A percentile compares a stretch with the other conserved stretches of the same genome.
Evolutionary conservation across 2,797 vertebrate genomes (phyloP).

Genomic region (Semaprochilodus insignis): DNA sequence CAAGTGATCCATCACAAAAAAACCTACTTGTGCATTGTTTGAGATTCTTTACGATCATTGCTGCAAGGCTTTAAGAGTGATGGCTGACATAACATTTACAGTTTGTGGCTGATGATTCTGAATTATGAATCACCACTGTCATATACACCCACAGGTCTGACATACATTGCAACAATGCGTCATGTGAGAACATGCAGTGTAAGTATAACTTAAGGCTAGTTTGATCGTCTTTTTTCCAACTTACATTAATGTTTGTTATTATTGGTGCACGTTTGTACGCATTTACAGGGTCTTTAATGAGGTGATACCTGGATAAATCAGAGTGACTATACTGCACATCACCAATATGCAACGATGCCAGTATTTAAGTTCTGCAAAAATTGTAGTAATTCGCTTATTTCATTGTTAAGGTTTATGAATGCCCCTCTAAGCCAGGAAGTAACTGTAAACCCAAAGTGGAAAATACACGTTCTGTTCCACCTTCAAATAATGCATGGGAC

Average conservation of each 20-base stretch:
- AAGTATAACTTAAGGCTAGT: neutral
- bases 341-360: too few relatives aligned
- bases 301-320: neutral
- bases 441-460: too few relatives aligned
- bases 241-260: neutral
- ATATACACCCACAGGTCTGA: neutral
- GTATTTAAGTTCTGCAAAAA: too few relatives aligned
- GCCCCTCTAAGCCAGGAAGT: too few relatives aligned
- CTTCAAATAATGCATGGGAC: too few relatives aligned
- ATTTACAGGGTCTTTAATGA: neutral
- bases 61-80: slow-evolving; percentile 9
- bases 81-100: slow-evolving; percentile 10
- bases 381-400: too few relatives aligned
- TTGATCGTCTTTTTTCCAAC: neutral
- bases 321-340: neutral
- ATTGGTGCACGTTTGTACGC: neutral
- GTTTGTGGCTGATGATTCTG: slow-evolving; percentile 8
- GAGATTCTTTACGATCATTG: neutral
- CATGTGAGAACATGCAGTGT: slow-evolving; percentile 3
- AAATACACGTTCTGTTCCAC: too few relatives aligned
- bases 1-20: slow-evolving; percentile 8
- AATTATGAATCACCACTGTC: slow-evolving; percentile 31
- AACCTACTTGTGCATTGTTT: slow-evolving; percentile 19
- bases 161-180: slow-evolving; percentile 4
- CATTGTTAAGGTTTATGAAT: too few relatives aligned